A percentile compares a stretch with the other conserved stretches of the same genome.
Conservation (phyloP, 30 jellyfish, hydroid and myxozoan genomes). For the Sanderia malayensis region DNA sequence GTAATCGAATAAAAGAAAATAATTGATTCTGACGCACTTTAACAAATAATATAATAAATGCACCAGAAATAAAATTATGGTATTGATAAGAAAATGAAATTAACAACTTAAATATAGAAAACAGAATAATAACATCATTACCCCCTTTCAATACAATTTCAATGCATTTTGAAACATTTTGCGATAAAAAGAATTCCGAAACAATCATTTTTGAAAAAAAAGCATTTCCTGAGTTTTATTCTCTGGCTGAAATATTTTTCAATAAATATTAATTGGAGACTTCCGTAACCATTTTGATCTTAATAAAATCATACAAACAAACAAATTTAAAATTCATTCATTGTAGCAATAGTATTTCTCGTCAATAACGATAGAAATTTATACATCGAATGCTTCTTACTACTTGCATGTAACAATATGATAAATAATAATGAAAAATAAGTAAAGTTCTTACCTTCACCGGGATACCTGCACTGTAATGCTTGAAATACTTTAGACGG, state of each 20-base stretch:
- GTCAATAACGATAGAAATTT: too few species aligned
- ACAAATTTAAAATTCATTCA: too few species aligned
- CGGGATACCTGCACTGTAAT: constrained; percentile 43
- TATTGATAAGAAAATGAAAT: too few species aligned
- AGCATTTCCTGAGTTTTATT: not conserved
- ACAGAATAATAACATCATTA: not conserved
- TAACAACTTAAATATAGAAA: not conserved
- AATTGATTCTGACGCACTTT: too few species aligned
- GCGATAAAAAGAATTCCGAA: not conserved
- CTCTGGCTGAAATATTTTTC: not conserved
- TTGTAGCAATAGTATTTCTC: too few species aligned
- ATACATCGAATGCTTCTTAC: too few species aligned
- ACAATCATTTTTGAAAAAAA: too few species aligned
- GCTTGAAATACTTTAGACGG: constrained; percentile 72
- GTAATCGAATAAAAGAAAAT: too few species aligned
- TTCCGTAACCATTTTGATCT: not conserved
- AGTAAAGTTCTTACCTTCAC: constrained; percentile 34
- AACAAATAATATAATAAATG: too few species aligned
- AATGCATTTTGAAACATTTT: too few species aligned
- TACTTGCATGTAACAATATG: not conserved
- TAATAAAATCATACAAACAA: too few species aligned
- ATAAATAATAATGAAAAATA: too few species aligned
- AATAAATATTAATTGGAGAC: not conserved
- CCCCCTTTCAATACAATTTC: not conserved
- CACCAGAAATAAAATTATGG: not conserved